Evolutionary conservation across 2,888 invertebrate species (phyloP), one percentile per base, ranked within the genome.

Genomic region (Podabrus alpinus): DNA sequence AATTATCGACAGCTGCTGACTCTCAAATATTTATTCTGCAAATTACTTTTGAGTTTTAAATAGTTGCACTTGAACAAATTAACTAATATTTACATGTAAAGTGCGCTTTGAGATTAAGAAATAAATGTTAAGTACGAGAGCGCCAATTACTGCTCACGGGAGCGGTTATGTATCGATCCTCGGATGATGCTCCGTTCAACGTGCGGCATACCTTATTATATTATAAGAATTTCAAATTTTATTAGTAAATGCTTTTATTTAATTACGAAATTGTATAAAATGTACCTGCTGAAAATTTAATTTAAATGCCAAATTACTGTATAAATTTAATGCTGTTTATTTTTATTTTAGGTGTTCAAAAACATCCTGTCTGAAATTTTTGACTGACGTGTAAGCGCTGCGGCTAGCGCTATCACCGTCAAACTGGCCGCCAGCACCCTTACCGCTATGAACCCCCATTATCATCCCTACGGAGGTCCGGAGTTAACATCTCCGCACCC

Each of bases 371-470:
- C 45, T 45, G 62, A 64, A 69, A 73, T 69, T 76, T 76, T 72
- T 45, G 68, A 64, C 29, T 76, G 72, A 73, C 69, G 75, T 73
- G 79, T 77, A 70, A 80, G 80, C 81, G 81, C 80, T 81, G 69
- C 68, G 79, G 77, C 68, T 73, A 77, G 80, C 80, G 81, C 81
- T 79, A 76, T 73, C 70, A 90, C 91, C 92, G 91, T 90, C 94
- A 94, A 94, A 91, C 94, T 94, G 94, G 94, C 94, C 90, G 93
- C 94, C 92, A 93, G 94, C 90, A 88, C 92, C 87, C 91, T 93
- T 88, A 90, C 93, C 89, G 94, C 94, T 90, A 95, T 95, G 95
- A 95, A 95, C 93, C 94, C 95, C 90, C 94, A 94, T 90, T 95
- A 94, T 91, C 94, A 94, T 91, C 92, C 93, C 89, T 94, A 94